These are phyloP conservation scores for Falcunculus frontatus DNA, from an alignment of 2,113 vertebrate species.

Conservation along the genomic window DNA sequence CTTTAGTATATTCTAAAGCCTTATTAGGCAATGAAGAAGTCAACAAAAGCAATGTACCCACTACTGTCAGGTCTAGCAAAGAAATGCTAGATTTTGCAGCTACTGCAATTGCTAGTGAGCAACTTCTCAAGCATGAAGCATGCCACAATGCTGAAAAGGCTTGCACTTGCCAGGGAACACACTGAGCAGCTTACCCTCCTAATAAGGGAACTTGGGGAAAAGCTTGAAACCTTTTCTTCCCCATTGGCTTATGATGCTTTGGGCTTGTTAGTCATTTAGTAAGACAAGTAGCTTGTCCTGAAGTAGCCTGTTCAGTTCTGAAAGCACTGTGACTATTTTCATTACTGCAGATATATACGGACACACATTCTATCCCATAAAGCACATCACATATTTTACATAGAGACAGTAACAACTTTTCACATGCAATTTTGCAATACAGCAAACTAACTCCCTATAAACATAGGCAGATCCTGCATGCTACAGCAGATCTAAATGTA, in stretches of 20 bases:
- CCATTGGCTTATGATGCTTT: not conserved
- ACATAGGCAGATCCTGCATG: not conserved
- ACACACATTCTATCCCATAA: not conserved
- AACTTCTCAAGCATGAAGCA: not conserved
- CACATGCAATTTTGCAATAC: not conserved
- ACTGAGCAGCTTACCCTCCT: not conserved
- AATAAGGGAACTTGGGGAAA: constrained; percentile 36
- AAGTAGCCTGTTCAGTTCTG: not conserved
- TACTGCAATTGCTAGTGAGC: not conserved
- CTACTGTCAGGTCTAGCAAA: not conserved
- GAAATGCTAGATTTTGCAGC: not conserved
- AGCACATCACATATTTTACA: not conserved
- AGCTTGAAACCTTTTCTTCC: constrained; percentile 20
- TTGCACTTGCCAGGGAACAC: not conserved
- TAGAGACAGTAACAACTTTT: not conserved
- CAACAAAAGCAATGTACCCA: not conserved
- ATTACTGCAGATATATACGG: not conserved
- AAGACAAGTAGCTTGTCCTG: constrained; percentile 7
- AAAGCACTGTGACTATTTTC: not conserved
- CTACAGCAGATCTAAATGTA: not conserved
- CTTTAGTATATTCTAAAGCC: not conserved
- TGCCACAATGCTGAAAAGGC: constrained; percentile 13
- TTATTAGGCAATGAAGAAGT: not conserved
- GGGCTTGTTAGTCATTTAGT: not conserved
- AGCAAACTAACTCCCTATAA: not conserved